Percentiles rank a stretch among this genome's conserved stretches.
Conservation (phyloP, 2,888 invertebrate genomes). For the Drosophila seclusa region DNA sequence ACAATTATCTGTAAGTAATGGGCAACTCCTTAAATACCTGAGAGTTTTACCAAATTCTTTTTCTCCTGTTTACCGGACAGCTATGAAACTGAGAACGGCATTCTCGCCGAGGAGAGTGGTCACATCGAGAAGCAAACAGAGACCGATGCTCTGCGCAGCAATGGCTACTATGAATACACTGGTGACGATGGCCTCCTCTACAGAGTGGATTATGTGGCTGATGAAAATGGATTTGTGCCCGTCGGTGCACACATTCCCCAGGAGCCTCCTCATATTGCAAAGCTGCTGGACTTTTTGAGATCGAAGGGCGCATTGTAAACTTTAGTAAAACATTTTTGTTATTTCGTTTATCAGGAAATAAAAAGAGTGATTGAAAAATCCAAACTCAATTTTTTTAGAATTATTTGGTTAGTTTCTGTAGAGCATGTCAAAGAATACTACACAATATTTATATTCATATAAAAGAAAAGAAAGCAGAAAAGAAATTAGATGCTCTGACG, state of each 20-base stretch:
- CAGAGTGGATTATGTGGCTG: slow-evolving; percentile 86
- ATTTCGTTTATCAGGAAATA: slow-evolving; percentile 32
- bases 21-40: not conserved
- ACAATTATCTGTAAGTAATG: slow-evolving; percentile 86
- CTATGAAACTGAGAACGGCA: slow-evolving; percentile 87
- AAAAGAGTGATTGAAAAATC: slow-evolving; percentile 22
- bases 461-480: too few species aligned
- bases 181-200: slow-evolving; percentile 87
- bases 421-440: not conserved
- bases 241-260: slow-evolving; percentile 83
- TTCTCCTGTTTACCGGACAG: slow-evolving; percentile 66
- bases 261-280: slow-evolving; percentile 88
- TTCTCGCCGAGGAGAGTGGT: slow-evolving; percentile 86
- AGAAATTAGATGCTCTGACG: not conserved
- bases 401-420: not conserved
- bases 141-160: slow-evolving; percentile 87
- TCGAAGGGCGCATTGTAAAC: slow-evolving; percentile 66
- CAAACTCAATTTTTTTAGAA: not conserved
- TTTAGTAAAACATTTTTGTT: slow-evolving; percentile 8
- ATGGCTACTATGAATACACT: slow-evolving; percentile 89
- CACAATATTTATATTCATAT: not conserved
- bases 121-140: slow-evolving; percentile 86
- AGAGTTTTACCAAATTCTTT: too few species aligned
- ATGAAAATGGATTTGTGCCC: slow-evolving; percentile 86
- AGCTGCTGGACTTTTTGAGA: slow-evolving; percentile 88